Percentiles rank a stretch among this genome's conserved stretches.
phyloP scores from a whole-genome alignment of 2,113 vertebrate species.

The Festucalex cinctus region DNA sequence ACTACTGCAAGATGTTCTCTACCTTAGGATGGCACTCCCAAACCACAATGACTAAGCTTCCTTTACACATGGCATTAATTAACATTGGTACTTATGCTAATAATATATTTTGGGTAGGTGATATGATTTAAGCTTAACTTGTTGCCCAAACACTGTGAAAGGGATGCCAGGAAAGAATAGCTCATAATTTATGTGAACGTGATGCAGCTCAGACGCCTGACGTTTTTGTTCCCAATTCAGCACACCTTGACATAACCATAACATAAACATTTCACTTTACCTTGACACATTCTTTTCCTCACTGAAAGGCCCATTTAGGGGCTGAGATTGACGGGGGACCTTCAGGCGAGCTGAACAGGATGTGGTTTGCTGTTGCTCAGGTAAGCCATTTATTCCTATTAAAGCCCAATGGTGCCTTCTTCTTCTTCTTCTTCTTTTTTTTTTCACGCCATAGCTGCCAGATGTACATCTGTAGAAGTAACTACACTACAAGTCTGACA shows the following conservation, averaged over 20 bases:
- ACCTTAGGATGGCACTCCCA: constrained; percentile 51
- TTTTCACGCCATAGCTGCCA: constrained; percentile 56
- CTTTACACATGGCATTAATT: constrained; percentile 66
- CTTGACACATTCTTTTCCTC: constrained; percentile 35
- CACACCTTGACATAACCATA: constrained; percentile 40
- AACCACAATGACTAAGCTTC: constrained; percentile 37
- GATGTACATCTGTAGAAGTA: constrained; percentile 47
- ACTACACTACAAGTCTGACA: constrained; percentile 37
- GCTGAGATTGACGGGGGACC: constrained; percentile 39
- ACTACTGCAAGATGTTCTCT: constrained; percentile 73
- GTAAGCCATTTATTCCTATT: constrained; percentile 67
- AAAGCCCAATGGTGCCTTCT: constrained; percentile 43
- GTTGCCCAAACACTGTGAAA: constrained; percentile 32
- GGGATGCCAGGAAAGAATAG: constrained; percentile 53
- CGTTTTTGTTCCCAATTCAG: constrained; percentile 28
- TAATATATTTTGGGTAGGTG: constrained; percentile 45
- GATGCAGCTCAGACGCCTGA: constrained; percentile 18
- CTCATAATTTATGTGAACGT: constrained; percentile 26
- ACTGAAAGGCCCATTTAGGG: constrained; percentile 33
- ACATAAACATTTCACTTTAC: constrained; percentile 55
- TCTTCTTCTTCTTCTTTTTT: constrained; percentile 44
- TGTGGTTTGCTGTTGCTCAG: constrained; percentile 61
- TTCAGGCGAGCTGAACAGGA: constrained; percentile 49
- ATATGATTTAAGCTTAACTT: constrained; percentile 32
- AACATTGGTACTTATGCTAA: constrained; percentile 53